Conservation (phyloP, 2,888 invertebrate genomes). For the Cinara cedri region DNA sequence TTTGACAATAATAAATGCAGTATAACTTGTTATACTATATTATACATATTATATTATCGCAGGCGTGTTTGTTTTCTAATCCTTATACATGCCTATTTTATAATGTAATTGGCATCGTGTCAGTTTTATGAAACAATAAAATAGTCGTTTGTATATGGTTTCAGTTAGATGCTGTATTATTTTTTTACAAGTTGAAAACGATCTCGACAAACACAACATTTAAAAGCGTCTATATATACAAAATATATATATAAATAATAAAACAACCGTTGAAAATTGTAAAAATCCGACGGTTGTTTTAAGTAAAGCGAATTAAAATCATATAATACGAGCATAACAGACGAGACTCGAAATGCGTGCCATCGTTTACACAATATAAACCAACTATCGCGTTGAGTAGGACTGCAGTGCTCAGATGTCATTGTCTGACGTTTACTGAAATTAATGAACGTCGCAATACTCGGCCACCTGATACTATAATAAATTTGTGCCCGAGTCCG, state of each 20-base stretch:
- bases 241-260: background rate
- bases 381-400: too few relatives aligned
- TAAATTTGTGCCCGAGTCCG: background rate
- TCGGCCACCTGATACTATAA: slow-evolving; percentile 7
- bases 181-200: background rate
- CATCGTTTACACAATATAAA: background rate
- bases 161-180: too few relatives aligned
- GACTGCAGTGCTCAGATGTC: background rate
- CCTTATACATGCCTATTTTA: background rate
- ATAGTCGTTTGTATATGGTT: background rate
- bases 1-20: too few relatives aligned
- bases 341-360: background rate
- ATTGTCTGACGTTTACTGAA: slow-evolving; percentile 3
- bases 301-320: background rate
- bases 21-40: too few relatives aligned
- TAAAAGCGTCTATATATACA: background rate
- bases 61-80: background rate
- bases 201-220: background rate
- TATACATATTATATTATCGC: background rate
- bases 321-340: background rate
- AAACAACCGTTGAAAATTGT: background rate
- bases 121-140: background rate
- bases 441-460: background rate
- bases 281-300: background rate
- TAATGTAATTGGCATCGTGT: background rate